These are phyloP conservation scores for Trachelipus rathkii DNA, from an alignment of 1,140 invertebrate species.

Conservation along the genomic window DNA sequence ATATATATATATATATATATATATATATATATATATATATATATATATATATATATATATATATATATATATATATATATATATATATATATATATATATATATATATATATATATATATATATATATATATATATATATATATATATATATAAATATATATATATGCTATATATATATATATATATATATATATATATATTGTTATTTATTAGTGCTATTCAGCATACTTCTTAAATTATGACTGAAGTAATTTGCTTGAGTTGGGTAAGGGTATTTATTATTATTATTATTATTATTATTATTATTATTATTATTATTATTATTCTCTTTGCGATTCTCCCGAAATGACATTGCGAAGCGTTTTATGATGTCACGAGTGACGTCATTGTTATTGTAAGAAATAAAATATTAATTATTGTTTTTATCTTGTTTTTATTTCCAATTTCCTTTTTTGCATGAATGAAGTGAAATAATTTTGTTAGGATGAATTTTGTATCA, in stretches of 20 bases:
- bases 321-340: background rate
- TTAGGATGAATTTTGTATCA: too few species aligned
- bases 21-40: constrained; percentile 10
- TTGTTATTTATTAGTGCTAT: background rate
- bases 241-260: background rate
- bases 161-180: too few species aligned
- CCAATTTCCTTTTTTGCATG: too few species aligned
- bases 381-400: too few species aligned
- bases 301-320: too few species aligned
- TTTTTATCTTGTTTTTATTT: too few species aligned
- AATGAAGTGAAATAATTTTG: too few species aligned
- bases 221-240: background rate
- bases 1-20: constrained; percentile 20
- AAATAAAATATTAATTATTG: too few species aligned
- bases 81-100: background rate
- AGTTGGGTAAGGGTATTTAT: background rate
- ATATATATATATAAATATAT: background rate
- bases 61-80: background rate
- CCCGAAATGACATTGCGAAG: background rate
- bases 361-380: too few species aligned
- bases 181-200: too few species aligned
- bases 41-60: background rate
- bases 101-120: background rate
- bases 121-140: background rate
- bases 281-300: too few species aligned